Base-by-base conservation (phyloP, 2,888 invertebrate species). In the Nomada ruficornis region DNA sequence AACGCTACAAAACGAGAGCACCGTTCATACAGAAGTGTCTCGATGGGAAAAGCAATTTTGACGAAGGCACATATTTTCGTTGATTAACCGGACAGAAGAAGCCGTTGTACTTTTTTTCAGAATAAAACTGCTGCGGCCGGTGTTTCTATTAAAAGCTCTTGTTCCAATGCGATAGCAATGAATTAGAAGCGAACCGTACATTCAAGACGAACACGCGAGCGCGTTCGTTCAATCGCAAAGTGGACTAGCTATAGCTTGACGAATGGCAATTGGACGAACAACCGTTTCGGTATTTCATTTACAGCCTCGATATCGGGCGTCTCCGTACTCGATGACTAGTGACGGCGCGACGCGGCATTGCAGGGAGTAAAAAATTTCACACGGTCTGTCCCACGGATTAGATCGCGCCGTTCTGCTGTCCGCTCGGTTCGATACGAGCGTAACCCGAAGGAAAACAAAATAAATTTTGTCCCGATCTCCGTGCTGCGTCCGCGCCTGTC, bases 1-100 rank as follows among this genome's bases (percentile, higher is more conserved):
- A 89, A 90, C 88, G 65, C 71, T 36, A 60, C 54, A 59, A 73
- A 36, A 70, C 62, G 55, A 26, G 55, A 26, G 42, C 54, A 26
- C 47, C 11, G 52, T 50, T 65, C 63, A 72, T 69, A 77, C 62
- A 60, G 63, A 83, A 87, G 77, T 57, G 77, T 77, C 80, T 36
- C 36, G 47, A 47, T 47, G 47, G 11, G 15, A 3, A 10, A 36
- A 36, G 36, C 36, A 36, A 36, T 36, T 36, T 36, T 0, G 7
- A 5, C 47, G 47, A 15, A 47, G 47, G 47, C 13, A 11, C 10
- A 13, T 29, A 29, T 7, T 0, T 7, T 7, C 36, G 36, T 36
- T 36, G 36, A 36, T 36, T 7, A 36, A 36, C 36, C 36, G 36
- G 36, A 36, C 36, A 36, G 36, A 7, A 36, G 36, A 36, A 36